A percentile compares a stretch with the other conserved stretches of the same genome.
phyloP scores from a whole-genome alignment of 2,113 vertebrate genomes.

The Cololabis saira region DNA sequence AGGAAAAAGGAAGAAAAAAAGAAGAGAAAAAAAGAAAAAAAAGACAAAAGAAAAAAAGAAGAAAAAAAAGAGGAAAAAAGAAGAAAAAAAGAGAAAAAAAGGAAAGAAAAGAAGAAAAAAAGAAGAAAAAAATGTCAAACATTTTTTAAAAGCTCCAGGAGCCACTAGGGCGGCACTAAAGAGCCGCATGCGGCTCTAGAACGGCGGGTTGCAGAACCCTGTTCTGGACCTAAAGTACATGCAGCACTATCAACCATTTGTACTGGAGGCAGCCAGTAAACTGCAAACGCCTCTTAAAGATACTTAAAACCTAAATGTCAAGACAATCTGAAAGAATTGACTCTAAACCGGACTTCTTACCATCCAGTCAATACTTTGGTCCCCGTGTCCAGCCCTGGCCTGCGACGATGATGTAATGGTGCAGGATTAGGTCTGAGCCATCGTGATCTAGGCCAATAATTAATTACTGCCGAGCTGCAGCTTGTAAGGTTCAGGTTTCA shows the following conservation, averaged over 20 bases:
- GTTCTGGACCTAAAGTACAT: neutral
- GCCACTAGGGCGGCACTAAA: no score
- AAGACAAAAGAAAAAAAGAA: no score
- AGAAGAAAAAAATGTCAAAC: no score
- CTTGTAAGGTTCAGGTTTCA: conserved; percentile 38
- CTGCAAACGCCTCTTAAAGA: neutral
- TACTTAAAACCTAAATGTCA: neutral
- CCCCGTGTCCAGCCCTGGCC: conserved; percentile 6
- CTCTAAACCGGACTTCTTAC: neutral
- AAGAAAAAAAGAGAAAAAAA: no score
- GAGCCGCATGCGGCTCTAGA: no score
- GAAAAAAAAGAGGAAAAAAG: no score
- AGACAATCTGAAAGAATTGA: neutral
- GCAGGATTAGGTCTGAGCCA: conserved; percentile 49
- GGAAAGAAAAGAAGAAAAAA: no score
- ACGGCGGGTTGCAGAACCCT: no score
- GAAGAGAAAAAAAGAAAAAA: no score
- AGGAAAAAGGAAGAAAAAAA: no score
- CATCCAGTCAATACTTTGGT: neutral
- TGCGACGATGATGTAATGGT: conserved; percentile 45
- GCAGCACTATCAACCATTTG: neutral
- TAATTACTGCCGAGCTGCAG: conserved; percentile 43
- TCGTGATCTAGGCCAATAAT: conserved; percentile 21
- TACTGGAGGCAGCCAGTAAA: neutral
- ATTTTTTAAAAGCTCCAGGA: no score